A percentile compares a stretch with the other conserved stretches of the same genome.
Conservation (phyloP, 1,140 invertebrate species). For the Pachyrhynchus sulphureomaculatus region DNA sequence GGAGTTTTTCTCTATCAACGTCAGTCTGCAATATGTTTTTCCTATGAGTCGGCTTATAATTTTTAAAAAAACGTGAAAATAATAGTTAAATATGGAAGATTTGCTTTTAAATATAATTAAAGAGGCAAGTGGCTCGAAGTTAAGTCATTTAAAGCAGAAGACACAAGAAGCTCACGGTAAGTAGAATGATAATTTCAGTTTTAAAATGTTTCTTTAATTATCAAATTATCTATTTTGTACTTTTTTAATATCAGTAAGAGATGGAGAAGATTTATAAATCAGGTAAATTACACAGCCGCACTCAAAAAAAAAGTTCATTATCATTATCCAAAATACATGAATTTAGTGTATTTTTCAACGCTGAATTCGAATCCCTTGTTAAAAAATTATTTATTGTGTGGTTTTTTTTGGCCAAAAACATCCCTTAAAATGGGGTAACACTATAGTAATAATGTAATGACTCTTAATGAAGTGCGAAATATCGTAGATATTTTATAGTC, state of each 20-base stretch:
- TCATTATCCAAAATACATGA: no score
- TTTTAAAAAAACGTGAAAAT: neutral
- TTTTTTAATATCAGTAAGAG: constrained; percentile 6
- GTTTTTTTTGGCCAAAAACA: no score
- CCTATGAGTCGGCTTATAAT: neutral
- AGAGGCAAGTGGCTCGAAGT: constrained; percentile 73
- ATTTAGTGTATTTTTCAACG: no score
- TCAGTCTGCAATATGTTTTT: constrained; percentile 35
- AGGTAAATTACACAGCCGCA: no score
- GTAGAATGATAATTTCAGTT: constrained; percentile 6
- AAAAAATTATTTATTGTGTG: no score
- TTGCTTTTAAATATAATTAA: constrained; percentile 75
- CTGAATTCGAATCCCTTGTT: no score
- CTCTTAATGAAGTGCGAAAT: no score
- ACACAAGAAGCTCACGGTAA: constrained; percentile 80
- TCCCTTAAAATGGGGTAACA: no score
- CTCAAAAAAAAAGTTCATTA: no score
- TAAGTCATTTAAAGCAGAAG: constrained; percentile 68
- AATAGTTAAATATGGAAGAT: constrained; percentile 69
- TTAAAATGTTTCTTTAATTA: neutral
- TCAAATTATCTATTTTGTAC: neutral
- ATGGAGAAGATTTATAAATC: no score
- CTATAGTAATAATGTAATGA: no score
- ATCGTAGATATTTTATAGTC: no score
- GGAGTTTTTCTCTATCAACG: neutral